Percentiles rank a stretch among this genome's conserved stretches.
Conservation (phyloP, 1,140 invertebrate genomes). For the Hyphantria cunea region DNA sequence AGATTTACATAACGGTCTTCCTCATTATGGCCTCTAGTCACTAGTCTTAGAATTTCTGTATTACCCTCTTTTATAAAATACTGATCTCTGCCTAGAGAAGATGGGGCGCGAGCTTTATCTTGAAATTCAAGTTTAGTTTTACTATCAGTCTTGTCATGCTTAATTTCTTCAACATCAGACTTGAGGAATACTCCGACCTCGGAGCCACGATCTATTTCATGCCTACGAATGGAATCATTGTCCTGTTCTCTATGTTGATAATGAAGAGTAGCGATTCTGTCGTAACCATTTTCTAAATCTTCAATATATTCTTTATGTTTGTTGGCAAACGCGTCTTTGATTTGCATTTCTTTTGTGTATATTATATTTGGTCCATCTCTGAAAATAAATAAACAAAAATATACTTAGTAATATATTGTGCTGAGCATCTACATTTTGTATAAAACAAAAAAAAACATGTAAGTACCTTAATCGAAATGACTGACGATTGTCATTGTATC, state of each 20-base stretch:
- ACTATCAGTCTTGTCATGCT: slow-evolving; percentile 61
- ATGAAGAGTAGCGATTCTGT: slow-evolving; percentile 77
- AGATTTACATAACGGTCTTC: slow-evolving; percentile 84
- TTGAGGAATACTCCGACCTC: slow-evolving; percentile 82
- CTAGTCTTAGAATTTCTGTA: slow-evolving; percentile 90
- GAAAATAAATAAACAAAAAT: slow-evolving; percentile 45
- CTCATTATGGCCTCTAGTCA: slow-evolving; percentile 87
- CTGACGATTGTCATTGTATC: slow-evolving; percentile 73
- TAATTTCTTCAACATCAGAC: slow-evolving; percentile 60
- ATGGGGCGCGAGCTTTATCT: slow-evolving; percentile 59
- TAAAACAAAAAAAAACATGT: slow-evolving; percentile 3
- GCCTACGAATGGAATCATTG: slow-evolving; percentile 86
- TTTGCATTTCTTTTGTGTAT: slow-evolving; percentile 82
- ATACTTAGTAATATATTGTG: neutral
- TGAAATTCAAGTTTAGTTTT: slow-evolving; percentile 58
- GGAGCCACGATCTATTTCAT: slow-evolving; percentile 89
- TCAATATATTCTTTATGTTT: slow-evolving; percentile 84
- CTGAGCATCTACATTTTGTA: neutral
- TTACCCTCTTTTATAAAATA: slow-evolving; percentile 91
- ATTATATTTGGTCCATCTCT: slow-evolving; percentile 81
- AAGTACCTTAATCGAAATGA: slow-evolving; percentile 73
- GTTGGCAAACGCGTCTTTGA: slow-evolving; percentile 75
- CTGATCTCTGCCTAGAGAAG: slow-evolving; percentile 83
- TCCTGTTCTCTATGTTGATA: slow-evolving; percentile 81
- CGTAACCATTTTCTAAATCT: slow-evolving; percentile 82